Base-by-base conservation (phyloP, 2,888 invertebrate genomes). In the Lamellibrachia columna region DNA sequence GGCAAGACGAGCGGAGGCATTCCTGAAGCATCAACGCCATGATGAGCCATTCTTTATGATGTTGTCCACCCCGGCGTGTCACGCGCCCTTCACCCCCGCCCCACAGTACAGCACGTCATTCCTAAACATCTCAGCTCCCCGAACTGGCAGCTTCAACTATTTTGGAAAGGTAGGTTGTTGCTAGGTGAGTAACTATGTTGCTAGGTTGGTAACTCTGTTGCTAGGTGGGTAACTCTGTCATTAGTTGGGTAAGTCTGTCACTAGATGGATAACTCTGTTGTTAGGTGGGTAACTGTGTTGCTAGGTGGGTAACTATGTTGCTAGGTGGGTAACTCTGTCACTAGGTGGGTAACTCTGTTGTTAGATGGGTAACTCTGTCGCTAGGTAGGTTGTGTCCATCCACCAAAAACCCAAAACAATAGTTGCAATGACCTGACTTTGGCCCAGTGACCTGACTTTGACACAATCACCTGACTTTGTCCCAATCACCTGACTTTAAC, bases 11-110 rank as follows among this genome's bases (percentile, higher is more conserved):
- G 96, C 96, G 1, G 93, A 95, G 58, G 93, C 95, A 7, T 97
- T 97, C 58, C 53, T 94, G 22, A 90, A 92, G 58, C 52, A 22
- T 28, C 28, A 91, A 53, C 28, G 22, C 6, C 52, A 28, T 11
- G 6, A 93, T 1, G 92, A 94, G 91, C 98, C 98, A 0, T 98
- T 99, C 96, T 97, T 99, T 93, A 98, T 98, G 97, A 97, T 98
- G 94, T 95, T 98, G n/a, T 97, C 98, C 0, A 98, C 98, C 0
- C 99, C 99, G 53, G 98, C 99, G 0, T 98, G 98, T 3, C 99
- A 99, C 96, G 98, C 97, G 91, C 99, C 99, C 0, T 98, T 98
- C 96, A 98, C 98, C 0, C 98, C 99, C 4, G 98, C 98, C 1
- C 97, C 97, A 0, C 97, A 98, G 90, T 98, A 98, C 96, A 96